Evolutionary conservation across 2,797 vertebrate genomes (phyloP).

Genomic region (Amblyopsis hoosieri): DNA sequence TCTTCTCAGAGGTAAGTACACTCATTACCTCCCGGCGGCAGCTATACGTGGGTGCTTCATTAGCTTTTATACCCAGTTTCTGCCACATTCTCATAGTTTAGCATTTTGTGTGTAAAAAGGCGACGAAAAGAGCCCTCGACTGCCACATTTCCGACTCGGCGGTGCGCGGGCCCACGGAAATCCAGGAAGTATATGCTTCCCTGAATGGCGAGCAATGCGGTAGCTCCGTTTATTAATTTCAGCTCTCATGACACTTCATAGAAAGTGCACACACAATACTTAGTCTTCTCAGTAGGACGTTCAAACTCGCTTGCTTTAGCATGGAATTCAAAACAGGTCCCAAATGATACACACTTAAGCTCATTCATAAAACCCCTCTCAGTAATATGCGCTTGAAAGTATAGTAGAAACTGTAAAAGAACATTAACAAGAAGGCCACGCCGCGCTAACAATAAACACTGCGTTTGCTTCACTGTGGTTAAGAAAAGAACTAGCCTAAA

Average conservation of each 20-base stretch:
- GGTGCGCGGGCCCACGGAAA: slow-evolving; percentile 17
- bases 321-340: too few species aligned
- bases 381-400: slow-evolving; percentile 1
- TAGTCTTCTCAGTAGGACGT: background rate
- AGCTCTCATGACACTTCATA: slow-evolving; percentile 11
- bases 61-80: slow-evolving; percentile 67
- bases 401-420: background rate
- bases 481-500: background rate
- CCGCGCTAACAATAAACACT: background rate
- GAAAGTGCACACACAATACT: slow-evolving; percentile 22
- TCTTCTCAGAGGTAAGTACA: slow-evolving; percentile 72
- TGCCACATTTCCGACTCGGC: slow-evolving; percentile 52
- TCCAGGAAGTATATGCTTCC: slow-evolving; percentile 29
- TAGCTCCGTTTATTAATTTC: slow-evolving; percentile 40
- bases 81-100: slow-evolving; percentile 64
- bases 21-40: slow-evolving; percentile 67
- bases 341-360: slow-evolving; percentile 4
- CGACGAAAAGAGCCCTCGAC: slow-evolving; percentile 56
- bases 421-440: too few species aligned
- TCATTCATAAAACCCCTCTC: slow-evolving; percentile 18
- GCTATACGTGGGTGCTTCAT: slow-evolving; percentile 72
- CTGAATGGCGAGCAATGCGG: slow-evolving; percentile 45
- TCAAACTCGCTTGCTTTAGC: background rate
- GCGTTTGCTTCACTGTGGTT: background rate
- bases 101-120: slow-evolving; percentile 60